A percentile compares a stretch with the other conserved stretches of the same genome.
These are phyloP conservation scores for human (Homo sapiens) DNA, from an alignment of 2,113 vertebrate genomes.

Conservation along the genomic window GRCh38 chr22:50176501-50177000, in stretches of 20 bases:
- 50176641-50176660: not conserved
- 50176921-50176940: constrained; percentile 92
- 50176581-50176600: no score
- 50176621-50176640: not conserved
- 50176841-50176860: no score
- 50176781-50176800: not conserved
- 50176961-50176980: constrained; percentile 99
- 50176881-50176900: not conserved
- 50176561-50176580: not conserved
- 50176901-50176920: constrained; percentile 77
- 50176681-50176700: not conserved
- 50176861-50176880: not conserved
- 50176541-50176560: not conserved
- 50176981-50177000: constrained; percentile 98
- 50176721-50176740: not conserved
- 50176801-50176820: not conserved
- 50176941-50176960: constrained; percentile 99
- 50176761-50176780: accelerated
- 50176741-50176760: no score
- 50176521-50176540: not conserved
- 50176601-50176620: not conserved
- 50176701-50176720: no score
- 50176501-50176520: not conserved
- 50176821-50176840: not conserved
- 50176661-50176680: not conserved